These are phyloP conservation scores for Chaetodon trifascialis DNA, from an alignment of 2,113 vertebrate genomes.

Conservation along the genomic window DNA sequence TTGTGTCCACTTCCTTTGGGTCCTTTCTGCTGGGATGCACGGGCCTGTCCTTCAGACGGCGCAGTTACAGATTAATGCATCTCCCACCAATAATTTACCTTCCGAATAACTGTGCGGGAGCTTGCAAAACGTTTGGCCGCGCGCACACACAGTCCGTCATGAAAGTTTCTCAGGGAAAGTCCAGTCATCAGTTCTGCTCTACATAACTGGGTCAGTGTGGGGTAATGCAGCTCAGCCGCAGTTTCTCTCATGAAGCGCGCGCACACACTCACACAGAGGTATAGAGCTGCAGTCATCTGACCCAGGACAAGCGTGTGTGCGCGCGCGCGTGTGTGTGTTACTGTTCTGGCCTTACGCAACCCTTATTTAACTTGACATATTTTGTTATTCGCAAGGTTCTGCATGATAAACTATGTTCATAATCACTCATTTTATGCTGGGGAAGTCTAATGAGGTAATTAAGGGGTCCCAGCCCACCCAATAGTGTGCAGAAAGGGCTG, in stretches of 20 bases:
- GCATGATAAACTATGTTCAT: not conserved
- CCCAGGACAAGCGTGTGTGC: constrained; percentile 27
- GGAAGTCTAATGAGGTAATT: not conserved
- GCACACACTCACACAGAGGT: constrained; percentile 18
- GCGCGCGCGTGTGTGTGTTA: not conserved
- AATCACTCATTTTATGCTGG: not conserved
- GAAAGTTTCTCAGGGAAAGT: not conserved
- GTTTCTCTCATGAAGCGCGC: constrained; percentile 32
- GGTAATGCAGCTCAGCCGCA: constrained; percentile 23
- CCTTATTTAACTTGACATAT: constrained; percentile 17
- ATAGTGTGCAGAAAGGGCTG: too few relatives aligned
- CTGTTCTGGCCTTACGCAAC: constrained; percentile 31
- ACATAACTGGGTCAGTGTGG: constrained; percentile 59
- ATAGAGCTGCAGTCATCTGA: constrained; percentile 68
- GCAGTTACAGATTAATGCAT: constrained; percentile 73
- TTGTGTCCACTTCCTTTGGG: not conserved
- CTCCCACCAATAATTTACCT: constrained; percentile 76
- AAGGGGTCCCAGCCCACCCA: not conserved
- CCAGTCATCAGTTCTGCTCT: constrained; percentile 37
- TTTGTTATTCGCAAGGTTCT: constrained; percentile 16
- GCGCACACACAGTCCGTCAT: not conserved
- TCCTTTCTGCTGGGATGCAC: not conserved
- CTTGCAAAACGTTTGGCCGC: not conserved
- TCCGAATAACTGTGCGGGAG: not conserved
- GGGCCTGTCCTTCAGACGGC: constrained; percentile 42